Conservation (phyloP, 1,140 invertebrate species). For the Orius insidiosus region DNA sequence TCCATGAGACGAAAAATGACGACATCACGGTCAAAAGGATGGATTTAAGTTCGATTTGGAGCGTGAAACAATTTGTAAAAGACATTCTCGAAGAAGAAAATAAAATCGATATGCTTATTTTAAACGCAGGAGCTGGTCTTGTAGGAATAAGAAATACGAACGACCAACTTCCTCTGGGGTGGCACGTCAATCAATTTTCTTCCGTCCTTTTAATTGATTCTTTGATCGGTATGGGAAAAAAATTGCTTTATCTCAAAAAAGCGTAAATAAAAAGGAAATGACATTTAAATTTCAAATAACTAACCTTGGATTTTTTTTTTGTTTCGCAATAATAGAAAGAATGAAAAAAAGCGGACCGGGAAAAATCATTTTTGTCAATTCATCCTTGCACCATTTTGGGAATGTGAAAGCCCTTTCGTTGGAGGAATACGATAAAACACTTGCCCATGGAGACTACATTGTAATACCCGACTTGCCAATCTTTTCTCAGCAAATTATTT, state of each 20-base stretch:
- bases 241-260: too few relatives aligned
- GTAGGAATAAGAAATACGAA: background rate
- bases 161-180: slow-evolving; percentile 5
- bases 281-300: too few relatives aligned
- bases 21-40: slow-evolving; percentile 28
- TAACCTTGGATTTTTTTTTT: too few relatives aligned
- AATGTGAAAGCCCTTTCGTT: background rate
- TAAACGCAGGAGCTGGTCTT: background rate
- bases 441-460: background rate
- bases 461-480: slow-evolving; percentile 5
- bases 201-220: slow-evolving; percentile 61
- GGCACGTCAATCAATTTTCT: slow-evolving; percentile 53
- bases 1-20: slow-evolving; percentile 33
- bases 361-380: slow-evolving; percentile 5
- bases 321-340: too few relatives aligned
- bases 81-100: slow-evolving; percentile 13
- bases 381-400: slow-evolving; percentile 6
- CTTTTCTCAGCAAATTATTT: slow-evolving; percentile 5
- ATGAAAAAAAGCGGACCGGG: slow-evolving; percentile 2
- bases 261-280: too few relatives aligned
- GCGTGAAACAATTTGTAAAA: slow-evolving; percentile 10
- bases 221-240: slow-evolving; percentile 32
- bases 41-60: slow-evolving; percentile 12
- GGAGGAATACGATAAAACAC: background rate
- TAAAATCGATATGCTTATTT: slow-evolving; percentile 19